Conservation (phyloP, 2,113 vertebrate species). For the Pycnonotus jocosus region DNA sequence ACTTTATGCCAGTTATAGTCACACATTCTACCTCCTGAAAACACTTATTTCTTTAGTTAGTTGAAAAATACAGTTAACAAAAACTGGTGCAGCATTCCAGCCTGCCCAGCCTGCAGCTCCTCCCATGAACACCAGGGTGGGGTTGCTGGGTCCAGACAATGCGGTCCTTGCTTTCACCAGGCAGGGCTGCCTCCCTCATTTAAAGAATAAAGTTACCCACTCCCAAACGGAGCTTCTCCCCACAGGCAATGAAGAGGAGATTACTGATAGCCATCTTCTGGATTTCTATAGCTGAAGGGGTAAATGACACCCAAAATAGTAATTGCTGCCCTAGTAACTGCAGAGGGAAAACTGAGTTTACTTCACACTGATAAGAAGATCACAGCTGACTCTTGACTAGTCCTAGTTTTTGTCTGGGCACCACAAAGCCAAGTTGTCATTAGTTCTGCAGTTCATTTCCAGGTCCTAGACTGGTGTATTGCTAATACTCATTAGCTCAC, state of each 20-base stretch:
- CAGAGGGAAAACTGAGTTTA: not conserved
- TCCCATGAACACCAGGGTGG: not conserved
- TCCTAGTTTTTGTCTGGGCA: not conserved
- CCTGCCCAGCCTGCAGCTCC: not conserved
- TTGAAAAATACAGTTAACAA: not conserved
- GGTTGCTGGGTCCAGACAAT: not conserved
- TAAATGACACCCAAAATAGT: not conserved
- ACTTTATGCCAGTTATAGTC: not conserved
- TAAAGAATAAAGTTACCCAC: not conserved
- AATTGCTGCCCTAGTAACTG: not conserved
- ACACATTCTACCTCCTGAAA: not conserved
- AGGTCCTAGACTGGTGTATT: not conserved
- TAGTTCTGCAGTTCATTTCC: not conserved
- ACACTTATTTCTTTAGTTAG: not conserved
- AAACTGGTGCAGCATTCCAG: not conserved
- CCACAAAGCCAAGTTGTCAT: not conserved
- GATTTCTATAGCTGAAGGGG: fast-evolving
- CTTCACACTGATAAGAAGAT: not conserved
- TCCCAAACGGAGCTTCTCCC: not conserved
- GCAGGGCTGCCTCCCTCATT: not conserved
- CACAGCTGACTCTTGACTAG: not conserved
- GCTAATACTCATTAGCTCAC: not conserved
- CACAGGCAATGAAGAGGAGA: not conserved
- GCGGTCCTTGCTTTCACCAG: not conserved
- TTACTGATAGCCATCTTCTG: not conserved